Evolutionary conservation across 2,113 vertebrate species (phyloP).

Genomic region (Scopus umbretta): DNA sequence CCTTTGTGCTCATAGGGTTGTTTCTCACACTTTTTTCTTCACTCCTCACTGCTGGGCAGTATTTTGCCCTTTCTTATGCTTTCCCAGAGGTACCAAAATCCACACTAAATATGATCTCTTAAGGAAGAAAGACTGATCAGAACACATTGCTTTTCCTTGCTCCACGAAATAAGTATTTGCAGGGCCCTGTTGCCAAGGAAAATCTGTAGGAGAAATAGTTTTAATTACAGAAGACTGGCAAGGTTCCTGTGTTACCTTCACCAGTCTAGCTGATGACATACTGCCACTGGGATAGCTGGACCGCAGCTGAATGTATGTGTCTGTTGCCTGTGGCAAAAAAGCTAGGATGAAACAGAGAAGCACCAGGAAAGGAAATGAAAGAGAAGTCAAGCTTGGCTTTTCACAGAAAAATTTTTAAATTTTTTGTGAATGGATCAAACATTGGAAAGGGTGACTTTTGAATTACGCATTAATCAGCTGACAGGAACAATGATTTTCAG

Average conservation of each 20-base stretch:
- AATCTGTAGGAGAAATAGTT: neutral
- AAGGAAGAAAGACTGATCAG: neutral
- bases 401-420: neutral
- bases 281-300: neutral
- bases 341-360: neutral
- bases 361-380: neutral
- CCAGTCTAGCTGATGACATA: neutral
- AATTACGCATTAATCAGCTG: neutral
- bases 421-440: neutral
- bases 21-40: neutral
- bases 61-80: neutral
- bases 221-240: neutral
- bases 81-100: neutral
- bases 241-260: neutral
- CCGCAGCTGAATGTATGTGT: neutral
- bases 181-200: neutral
- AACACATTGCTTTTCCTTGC: neutral
- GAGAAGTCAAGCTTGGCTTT: neutral
- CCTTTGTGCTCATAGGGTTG: neutral
- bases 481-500: neutral
- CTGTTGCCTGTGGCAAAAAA: neutral
- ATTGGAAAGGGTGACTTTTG: neutral
- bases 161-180: neutral
- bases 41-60: neutral
- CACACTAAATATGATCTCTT: neutral